These are phyloP conservation scores for Sialis fuliginosa DNA, from an alignment of 2,888 invertebrate species.

Conservation along the genomic window DNA sequence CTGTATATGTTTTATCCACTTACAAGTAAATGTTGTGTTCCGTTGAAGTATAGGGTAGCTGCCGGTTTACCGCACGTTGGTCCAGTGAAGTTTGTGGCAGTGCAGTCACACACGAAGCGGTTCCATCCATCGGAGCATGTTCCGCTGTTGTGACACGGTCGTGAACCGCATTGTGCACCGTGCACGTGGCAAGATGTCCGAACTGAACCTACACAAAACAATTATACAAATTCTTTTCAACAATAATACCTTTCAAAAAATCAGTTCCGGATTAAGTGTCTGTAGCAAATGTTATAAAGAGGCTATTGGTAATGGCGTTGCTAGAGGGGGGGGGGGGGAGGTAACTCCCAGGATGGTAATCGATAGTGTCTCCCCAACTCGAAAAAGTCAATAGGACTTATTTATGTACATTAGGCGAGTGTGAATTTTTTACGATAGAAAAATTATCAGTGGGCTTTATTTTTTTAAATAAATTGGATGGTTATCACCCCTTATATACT, in stretches of 20 bases:
- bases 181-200: constrained; percentile 76
- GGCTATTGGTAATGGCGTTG: neutral
- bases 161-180: constrained; percentile 61
- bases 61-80: constrained; percentile 84
- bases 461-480: too few species aligned
- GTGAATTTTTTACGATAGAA: too few species aligned
- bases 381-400: too few species aligned
- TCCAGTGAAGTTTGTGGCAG: constrained; percentile 72
- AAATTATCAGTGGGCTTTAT: too few species aligned
- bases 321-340: neutral
- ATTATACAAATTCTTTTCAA: constrained; percentile 8
- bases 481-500: too few species aligned
- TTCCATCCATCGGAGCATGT: constrained; percentile 90
- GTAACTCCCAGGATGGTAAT: too few species aligned
- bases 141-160: constrained; percentile 81
- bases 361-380: too few species aligned
- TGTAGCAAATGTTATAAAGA: too few species aligned
- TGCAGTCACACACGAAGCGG: constrained; percentile 84
- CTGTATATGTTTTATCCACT: neutral
- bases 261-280: neutral
- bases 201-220: constrained; percentile 49
- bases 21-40: constrained; percentile 59
- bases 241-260: neutral
- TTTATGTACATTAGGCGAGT: too few species aligned
- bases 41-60: constrained; percentile 73